Base-by-base conservation (phyloP, 2,113 vertebrate genomes). In the Thryonomys swinderianus region DNA sequence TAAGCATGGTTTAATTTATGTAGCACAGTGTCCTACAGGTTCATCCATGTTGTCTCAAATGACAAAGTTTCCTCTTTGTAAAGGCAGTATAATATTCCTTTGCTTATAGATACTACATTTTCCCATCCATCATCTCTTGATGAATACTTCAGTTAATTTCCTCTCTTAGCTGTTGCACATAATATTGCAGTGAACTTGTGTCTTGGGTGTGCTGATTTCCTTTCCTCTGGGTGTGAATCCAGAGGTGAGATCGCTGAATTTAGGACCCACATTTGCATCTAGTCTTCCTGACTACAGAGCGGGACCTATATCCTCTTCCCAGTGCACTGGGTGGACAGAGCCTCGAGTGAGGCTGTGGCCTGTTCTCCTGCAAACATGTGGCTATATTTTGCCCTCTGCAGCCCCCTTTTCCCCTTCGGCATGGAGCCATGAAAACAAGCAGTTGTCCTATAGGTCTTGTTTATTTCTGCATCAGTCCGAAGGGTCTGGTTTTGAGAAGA, bases 101-200 rank as follows among this genome's bases (percentile, higher is more conserved):
- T 78, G 74, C 34, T 32, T 20, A 34, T 53, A 32, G 48, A 78
- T 5, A 11, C 48, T 14, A 51, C 45, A 8, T 51, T 51, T 34
- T 78, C 74, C 20, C 17, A n/a, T 32, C 7, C 57, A 25, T 0
- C 13, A 5, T 64, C 67, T 7, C 25, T 42, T 32, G 55, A 16
- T 48, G 42, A 17, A 37, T 25, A 10, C 23, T 40, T 18, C 9
- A 14, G 17, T 18, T 59, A 21, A 37, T 16, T 73, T 20, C 42
- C 4, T 8, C 1, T 34, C 5, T 0, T 21, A 9, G 57, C 69
- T 34, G 7, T 0, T 0, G 34, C 37, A 17, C 51, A 51, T 9
- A 16, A 34, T 16, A 11, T 25, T 51, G 25, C 42, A 16, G 1
- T 23, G 32, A 25, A 12, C 1, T 5, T 48, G 42, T 34, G 42